These are phyloP conservation scores for Tinea pellionella DNA, from an alignment of 2,888 invertebrate species.

Conservation along the genomic window DNA sequence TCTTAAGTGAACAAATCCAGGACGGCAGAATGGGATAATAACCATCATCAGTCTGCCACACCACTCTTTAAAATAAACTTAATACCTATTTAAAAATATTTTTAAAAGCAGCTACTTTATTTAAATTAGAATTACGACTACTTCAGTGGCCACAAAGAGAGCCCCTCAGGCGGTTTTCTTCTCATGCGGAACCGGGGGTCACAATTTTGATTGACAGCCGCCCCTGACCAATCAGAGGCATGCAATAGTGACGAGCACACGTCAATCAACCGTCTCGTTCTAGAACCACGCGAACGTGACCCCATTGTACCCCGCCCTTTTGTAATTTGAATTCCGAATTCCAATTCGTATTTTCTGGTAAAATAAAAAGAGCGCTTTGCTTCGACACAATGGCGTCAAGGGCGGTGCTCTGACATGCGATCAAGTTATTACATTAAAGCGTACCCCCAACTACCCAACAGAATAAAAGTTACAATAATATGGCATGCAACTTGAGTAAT, in stretches of 20 bases:
- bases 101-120: not conserved
- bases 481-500: not conserved
- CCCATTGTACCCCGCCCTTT: slow-evolving; percentile 67
- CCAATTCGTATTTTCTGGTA: slow-evolving; percentile 69
- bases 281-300: slow-evolving; percentile 51
- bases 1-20: no score
- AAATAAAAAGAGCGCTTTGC: slow-evolving; percentile 61
- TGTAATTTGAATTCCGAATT: slow-evolving; percentile 70
- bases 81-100: no score
- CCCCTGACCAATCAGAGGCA: slow-evolving; percentile 81
- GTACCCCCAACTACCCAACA: not conserved
- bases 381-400: slow-evolving; percentile 70
- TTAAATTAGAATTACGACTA: not conserved
- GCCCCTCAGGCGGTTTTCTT: not conserved
- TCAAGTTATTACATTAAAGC: slow-evolving; percentile 70
- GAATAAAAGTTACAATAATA: not conserved
- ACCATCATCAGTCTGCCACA: no score
- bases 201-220: slow-evolving; percentile 81
- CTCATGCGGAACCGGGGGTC: slow-evolving; percentile 53
- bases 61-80: no score
- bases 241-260: slow-evolving; percentile 81
- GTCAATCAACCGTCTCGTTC: slow-evolving; percentile 73
- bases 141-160: slow-evolving; percentile 2
- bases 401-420: slow-evolving; percentile 70
- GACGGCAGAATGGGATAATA: no score